Conservation (phyloP, 92 coral and sea anemone species). For the Actinostola sp. region DNA sequence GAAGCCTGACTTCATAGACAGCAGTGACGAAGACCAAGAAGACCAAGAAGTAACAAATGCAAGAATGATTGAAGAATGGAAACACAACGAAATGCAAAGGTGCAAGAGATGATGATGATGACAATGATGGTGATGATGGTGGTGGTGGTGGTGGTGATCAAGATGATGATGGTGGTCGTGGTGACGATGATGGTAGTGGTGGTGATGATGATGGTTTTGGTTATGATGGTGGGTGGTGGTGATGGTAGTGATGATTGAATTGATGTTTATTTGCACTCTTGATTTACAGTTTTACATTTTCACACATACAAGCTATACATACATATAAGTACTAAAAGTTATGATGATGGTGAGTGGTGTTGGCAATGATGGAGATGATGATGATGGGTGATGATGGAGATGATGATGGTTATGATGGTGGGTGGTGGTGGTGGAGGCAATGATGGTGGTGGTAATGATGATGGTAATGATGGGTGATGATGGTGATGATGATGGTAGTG, state of each 20-base stretch:
- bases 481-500: not conserved
- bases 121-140: not conserved
- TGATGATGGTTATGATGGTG: conserved; percentile 1
- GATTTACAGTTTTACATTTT: too few relatives aligned
- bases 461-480: not conserved
- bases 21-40: conserved; percentile 83
- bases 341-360: too few relatives aligned
- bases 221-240: not conserved
- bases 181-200: too few relatives aligned
- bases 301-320: too few relatives aligned
- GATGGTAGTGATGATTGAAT: not conserved
- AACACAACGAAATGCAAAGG: conserved; percentile 78
- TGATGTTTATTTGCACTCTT: too few relatives aligned
- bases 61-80: conserved; percentile 88
- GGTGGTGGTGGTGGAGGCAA: not conserved
- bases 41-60: conserved; percentile 57
- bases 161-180: too few relatives aligned
- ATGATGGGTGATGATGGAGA: not conserved
- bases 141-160: not conserved
- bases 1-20: conserved; percentile 54
- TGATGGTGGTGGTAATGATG: not conserved
- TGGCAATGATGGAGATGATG: too few relatives aligned
- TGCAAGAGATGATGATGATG: conserved; percentile 9
- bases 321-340: too few relatives aligned
- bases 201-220: not conserved